Evolutionary conservation across 2,113 vertebrate genomes (phyloP).

Genomic region (Mesoclemmys tuberculata): DNA sequence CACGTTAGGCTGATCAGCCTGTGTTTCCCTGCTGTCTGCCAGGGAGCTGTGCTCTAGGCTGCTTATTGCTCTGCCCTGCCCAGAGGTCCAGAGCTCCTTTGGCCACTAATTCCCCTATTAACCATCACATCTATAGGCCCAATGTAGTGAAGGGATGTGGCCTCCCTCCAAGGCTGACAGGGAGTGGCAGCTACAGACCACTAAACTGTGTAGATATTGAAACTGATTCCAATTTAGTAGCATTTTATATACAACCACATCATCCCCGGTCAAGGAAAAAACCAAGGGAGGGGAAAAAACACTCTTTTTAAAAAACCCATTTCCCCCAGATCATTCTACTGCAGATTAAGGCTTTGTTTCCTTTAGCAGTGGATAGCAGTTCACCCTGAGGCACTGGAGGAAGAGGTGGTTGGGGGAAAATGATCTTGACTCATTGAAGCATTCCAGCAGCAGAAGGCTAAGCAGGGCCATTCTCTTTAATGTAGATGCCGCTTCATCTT

Average conservation of each 20-base stretch:
- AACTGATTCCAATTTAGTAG: neutral
- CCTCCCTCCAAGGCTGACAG: too few species aligned
- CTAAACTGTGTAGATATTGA: neutral
- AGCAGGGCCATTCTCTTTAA: neutral
- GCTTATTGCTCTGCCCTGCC: too few species aligned
- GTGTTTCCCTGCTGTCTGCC: too few species aligned
- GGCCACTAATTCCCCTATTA: too few species aligned
- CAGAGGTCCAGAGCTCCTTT: too few species aligned
- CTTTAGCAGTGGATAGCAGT: neutral
- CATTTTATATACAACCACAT: neutral
- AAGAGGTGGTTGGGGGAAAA: neutral
- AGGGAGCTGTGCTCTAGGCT: too few species aligned
- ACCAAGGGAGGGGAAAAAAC: fast-evolving
- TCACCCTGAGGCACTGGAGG: fast-evolving
- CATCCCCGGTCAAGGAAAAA: neutral
- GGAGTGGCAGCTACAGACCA: too few species aligned
- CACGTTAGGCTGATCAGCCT: too few species aligned
- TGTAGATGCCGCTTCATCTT: neutral
- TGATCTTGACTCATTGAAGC: neutral
- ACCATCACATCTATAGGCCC: too few species aligned
- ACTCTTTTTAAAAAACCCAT: neutral
- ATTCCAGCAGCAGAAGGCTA: neutral
- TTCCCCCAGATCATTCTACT: neutral
- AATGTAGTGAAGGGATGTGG: too few species aligned
- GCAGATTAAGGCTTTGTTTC: neutral